Evolutionary conservation across 2,888 invertebrate species (phyloP).

Genomic region (Folsomia manolachei): DNA sequence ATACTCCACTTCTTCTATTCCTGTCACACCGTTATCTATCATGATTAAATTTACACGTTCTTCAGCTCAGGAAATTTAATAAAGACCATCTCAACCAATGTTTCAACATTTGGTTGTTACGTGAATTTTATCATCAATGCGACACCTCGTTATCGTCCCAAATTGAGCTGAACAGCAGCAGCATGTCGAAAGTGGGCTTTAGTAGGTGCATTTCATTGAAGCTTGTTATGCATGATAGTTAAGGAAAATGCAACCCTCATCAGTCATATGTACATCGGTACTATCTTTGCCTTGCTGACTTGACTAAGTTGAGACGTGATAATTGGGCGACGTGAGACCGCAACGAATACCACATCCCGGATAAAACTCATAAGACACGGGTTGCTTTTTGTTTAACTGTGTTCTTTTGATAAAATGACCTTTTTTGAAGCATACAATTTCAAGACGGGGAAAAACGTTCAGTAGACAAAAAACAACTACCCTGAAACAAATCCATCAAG

Average conservation of each 20-base stretch:
- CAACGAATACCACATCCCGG: conserved; percentile 5
- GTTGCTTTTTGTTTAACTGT: no score
- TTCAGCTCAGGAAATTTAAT: conserved; percentile 31
- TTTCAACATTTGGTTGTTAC: not conserved
- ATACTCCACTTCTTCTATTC: conserved; percentile 1
- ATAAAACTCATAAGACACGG: conserved; percentile 16
- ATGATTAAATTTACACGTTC: conserved; percentile 34
- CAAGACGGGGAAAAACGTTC: no score
- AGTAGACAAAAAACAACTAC: not conserved
- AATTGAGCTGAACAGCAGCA: not conserved
- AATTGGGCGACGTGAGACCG: not conserved
- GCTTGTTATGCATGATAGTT: not conserved
- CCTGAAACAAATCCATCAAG: not conserved
- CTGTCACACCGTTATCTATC: conserved; percentile 28
- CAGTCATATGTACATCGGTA: no score
- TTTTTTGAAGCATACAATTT: no score
- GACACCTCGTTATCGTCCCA: not conserved
- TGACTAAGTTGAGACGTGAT: not conserved
- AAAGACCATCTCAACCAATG: conserved; percentile 10
- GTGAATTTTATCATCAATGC: not conserved
- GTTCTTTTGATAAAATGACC: no score
- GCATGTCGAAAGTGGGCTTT: not conserved
- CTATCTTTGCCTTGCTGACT: no score
- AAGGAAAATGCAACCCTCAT: not conserved
- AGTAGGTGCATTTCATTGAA: no score